Conservation (phyloP, 1,140 invertebrate genomes). For the Zaprionus capensis region DNA sequence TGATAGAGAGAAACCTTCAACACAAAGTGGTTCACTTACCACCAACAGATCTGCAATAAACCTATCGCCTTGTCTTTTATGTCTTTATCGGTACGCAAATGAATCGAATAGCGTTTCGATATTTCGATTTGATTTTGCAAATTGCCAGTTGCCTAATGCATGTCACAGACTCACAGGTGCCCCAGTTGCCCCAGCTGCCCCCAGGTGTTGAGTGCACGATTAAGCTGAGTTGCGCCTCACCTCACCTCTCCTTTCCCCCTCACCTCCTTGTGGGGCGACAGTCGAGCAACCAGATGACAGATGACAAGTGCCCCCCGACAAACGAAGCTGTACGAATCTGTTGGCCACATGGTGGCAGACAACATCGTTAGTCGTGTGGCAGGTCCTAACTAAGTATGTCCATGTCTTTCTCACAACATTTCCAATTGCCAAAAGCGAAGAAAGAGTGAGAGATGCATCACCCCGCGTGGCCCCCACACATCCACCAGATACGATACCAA, state of each 20-base stretch:
- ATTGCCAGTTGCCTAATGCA: slow-evolving; percentile 59
- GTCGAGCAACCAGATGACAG: slow-evolving; percentile 4
- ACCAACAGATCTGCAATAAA: slow-evolving; percentile 12
- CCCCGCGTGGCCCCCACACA: neutral
- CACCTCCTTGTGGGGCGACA: neutral
- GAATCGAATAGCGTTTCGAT: slow-evolving; percentile 48
- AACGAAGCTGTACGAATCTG: slow-evolving; percentile 30
- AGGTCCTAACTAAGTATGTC: slow-evolving; percentile 52
- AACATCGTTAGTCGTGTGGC: slow-evolving; percentile 54
- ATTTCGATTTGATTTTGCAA: slow-evolving; percentile 64
- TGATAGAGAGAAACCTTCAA: neutral
- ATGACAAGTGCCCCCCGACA: slow-evolving; percentile 14
- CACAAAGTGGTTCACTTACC: slow-evolving; percentile 8
- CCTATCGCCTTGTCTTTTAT: slow-evolving; percentile 10
- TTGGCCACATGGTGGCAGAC: slow-evolving; percentile 46
- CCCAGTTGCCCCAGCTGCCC: slow-evolving; percentile 31
- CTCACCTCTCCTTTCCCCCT: neutral
- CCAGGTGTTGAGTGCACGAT: slow-evolving; percentile 45
- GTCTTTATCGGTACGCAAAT: slow-evolving; percentile 27
- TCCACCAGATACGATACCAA: neutral
- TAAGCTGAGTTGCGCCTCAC: slow-evolving; percentile 20
- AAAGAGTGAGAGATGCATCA: slow-evolving; percentile 30
- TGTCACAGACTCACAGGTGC: slow-evolving; percentile 24
- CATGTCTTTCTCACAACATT: slow-evolving; percentile 60
- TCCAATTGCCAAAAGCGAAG: slow-evolving; percentile 50